Conservation (phyloP, 2,888 invertebrate genomes). For the Spodoptera exigua region DNA sequence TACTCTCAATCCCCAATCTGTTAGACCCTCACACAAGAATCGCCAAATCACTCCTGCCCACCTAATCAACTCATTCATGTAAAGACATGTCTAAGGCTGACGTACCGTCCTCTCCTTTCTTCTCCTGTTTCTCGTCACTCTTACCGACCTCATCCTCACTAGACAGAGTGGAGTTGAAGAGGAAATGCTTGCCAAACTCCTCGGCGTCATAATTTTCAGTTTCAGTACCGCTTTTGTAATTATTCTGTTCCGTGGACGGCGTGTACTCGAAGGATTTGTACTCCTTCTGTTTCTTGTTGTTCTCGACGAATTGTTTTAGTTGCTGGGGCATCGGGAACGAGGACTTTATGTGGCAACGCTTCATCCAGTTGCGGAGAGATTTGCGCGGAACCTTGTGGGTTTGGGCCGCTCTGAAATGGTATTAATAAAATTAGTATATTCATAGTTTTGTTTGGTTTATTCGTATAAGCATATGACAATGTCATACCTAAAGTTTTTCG, state of each 20-base stretch:
- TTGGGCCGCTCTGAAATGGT: slow-evolving; percentile 87
- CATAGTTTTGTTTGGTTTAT: no score
- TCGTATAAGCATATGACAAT: no score
- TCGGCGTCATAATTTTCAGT: slow-evolving; percentile 71
- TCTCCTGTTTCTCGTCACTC: slow-evolving; percentile 60
- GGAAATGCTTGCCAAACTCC: slow-evolving; percentile 84
- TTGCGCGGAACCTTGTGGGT: slow-evolving; percentile 90
- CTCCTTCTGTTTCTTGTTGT: slow-evolving; percentile 86
- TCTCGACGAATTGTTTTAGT: slow-evolving; percentile 88
- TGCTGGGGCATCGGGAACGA: slow-evolving; percentile 90
- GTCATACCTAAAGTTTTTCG: no score
- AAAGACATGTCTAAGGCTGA: slow-evolving; percentile 78
- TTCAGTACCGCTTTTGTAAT: slow-evolving; percentile 70
- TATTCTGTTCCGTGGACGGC: slow-evolving; percentile 55
- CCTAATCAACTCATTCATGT: slow-evolving; percentile 66
- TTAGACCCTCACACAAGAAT: background rate
- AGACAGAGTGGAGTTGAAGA: slow-evolving; percentile 69
- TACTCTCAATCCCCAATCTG: no score
- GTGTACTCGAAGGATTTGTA: slow-evolving; percentile 68
- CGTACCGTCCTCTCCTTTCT: slow-evolving; percentile 61
- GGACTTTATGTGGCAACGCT: slow-evolving; percentile 89
- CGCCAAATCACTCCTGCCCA: slow-evolving; percentile 2
- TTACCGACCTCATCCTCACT: slow-evolving; percentile 76
- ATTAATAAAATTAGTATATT: no score
- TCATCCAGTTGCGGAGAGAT: slow-evolving; percentile 90